Evolutionary conservation across 2,797 vertebrate genomes (phyloP).

Genomic region (Sebastes hopkinsi): DNA sequence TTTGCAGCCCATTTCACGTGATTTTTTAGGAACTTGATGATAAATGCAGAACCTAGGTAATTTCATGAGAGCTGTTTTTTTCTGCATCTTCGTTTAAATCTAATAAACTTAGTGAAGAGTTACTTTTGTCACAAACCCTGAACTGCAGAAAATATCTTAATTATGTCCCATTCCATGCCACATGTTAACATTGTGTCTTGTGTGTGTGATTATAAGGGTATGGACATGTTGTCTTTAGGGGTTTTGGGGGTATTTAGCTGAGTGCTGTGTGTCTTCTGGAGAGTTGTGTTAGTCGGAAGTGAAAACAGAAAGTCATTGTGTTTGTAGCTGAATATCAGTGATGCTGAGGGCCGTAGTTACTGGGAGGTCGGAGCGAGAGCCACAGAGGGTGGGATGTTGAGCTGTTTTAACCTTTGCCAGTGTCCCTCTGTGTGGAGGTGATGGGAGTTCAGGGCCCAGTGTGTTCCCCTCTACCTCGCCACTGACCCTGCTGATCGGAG

Average conservation of each 20-base stretch:
- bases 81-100: slow-evolving; percentile 61
- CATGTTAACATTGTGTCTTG: slow-evolving; percentile 43
- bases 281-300: slow-evolving; percentile 48
- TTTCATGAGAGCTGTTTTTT: slow-evolving; percentile 20
- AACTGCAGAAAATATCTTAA: slow-evolving; percentile 38
- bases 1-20: slow-evolving; percentile 37
- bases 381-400: slow-evolving; percentile 80
- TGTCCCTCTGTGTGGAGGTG: slow-evolving; percentile 92
- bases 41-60: slow-evolving; percentile 49
- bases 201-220: slow-evolving; percentile 38
- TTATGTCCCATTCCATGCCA: slow-evolving; percentile 16
- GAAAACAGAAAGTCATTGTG: slow-evolving; percentile 63
- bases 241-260: slow-evolving; percentile 15
- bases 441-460: slow-evolving; percentile 93
- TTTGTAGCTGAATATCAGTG: slow-evolving; percentile 53
- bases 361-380: slow-evolving; percentile 64
- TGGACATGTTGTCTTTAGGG: slow-evolving; percentile 26
- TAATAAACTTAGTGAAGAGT: slow-evolving; percentile 65
- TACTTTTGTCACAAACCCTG: slow-evolving; percentile 55
- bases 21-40: slow-evolving; percentile 53
- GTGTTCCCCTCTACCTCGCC: slow-evolving; percentile 89
- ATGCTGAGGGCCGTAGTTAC: slow-evolving; percentile 63
- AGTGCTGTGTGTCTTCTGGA: slow-evolving; percentile 34
- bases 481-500: slow-evolving; percentile 92
- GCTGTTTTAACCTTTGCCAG: slow-evolving; percentile 98